Base-by-base conservation (phyloP, 2,113 vertebrate genomes). In the Platysteira castanea region DNA sequence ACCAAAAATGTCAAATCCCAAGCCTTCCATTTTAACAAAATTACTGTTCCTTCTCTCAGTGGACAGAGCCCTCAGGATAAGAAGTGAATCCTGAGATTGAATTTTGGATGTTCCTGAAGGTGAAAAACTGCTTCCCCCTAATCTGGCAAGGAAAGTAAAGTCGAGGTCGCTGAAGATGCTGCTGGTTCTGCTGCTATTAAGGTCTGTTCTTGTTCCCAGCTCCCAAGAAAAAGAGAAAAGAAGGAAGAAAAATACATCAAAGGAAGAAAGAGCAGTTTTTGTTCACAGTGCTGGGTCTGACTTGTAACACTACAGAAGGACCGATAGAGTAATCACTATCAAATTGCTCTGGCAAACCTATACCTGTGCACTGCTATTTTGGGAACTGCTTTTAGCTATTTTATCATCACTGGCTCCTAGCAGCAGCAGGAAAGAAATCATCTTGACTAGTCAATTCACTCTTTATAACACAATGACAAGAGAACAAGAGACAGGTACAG, bases 331-430 rank as follows among this genome's bases (percentile, higher is more conserved):
- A 95, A 93, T 94, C 91, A 88, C 53, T 30, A 82, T 61, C 52
- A 87, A 87, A 76, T 92, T 4, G 0, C 44, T 89, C 89, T 79
- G 70, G 61, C 91, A 94, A 89, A 93, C 65, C 65, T 60, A 22
- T 93, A 94, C 93, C 94, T 96, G 69, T 53, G 84, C 70, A 19
- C 61, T 69, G 81, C 95, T 96, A 94, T 96, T 97, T 73, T 84
- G 73, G 76, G 89, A 37, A 8, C 74, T 39, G 81, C 84, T 94
- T 90, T 92, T 68, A 92, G 91, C 89, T 82, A 56, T 95, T 94
- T 95, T 93, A 78, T 94, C 42, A 6, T 94, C 65, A 39, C 89
- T 75, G 74, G 77, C 85, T 95, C 73, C 87, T 37, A 89, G 83
- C 73, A 87, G 95, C 27, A 15, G 91, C 39, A 79, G 39, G 87